These are phyloP conservation scores for Aleadryas rufinucha DNA, from an alignment of 2,113 vertebrate species.

Conservation along the genomic window DNA sequence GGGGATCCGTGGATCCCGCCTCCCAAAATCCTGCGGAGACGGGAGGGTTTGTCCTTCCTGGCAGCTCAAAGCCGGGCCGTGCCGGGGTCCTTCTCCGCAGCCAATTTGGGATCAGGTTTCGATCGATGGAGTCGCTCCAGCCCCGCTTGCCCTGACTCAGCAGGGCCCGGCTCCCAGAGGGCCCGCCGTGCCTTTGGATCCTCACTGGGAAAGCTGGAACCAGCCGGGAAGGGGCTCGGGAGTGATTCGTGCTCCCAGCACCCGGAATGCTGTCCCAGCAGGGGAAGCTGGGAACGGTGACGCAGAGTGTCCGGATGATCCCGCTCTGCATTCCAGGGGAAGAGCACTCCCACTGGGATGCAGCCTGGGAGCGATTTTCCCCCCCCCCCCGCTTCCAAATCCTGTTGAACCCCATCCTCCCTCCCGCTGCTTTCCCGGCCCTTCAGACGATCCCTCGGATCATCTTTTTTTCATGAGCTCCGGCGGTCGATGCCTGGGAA, in stretches of 20 bases:
- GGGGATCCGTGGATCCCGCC: rapidly evolving
- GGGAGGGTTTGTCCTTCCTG: background rate
- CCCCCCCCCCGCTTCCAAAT: background rate
- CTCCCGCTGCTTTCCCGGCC: background rate
- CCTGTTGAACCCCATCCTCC: background rate
- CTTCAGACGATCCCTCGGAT: background rate
- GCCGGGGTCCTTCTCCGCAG: background rate
- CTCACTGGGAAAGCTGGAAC: background rate
- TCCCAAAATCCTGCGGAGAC: background rate
- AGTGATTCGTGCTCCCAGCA: rapidly evolving
- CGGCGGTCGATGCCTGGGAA: background rate
- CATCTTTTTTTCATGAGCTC: background rate
- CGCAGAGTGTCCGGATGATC: rapidly evolving
- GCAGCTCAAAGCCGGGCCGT: background rate
- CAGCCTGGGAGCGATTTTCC: rapidly evolving
- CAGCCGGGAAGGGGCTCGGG: background rate
- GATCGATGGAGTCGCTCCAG: background rate
- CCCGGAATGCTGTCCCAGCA: rapidly evolving
- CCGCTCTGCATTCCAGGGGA: background rate
- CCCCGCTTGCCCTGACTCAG: constrained; percentile 43
- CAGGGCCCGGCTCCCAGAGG: background rate
- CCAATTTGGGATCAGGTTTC: background rate
- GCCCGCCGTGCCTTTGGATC: rapidly evolving
- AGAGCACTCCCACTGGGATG: background rate
- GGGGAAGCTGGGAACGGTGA: rapidly evolving